A percentile compares a stretch with the other conserved stretches of the same genome.
These are phyloP conservation scores for Spilogale gracilis DNA, from an alignment of 2,113 vertebrate species.

Conservation along the genomic window DNA sequence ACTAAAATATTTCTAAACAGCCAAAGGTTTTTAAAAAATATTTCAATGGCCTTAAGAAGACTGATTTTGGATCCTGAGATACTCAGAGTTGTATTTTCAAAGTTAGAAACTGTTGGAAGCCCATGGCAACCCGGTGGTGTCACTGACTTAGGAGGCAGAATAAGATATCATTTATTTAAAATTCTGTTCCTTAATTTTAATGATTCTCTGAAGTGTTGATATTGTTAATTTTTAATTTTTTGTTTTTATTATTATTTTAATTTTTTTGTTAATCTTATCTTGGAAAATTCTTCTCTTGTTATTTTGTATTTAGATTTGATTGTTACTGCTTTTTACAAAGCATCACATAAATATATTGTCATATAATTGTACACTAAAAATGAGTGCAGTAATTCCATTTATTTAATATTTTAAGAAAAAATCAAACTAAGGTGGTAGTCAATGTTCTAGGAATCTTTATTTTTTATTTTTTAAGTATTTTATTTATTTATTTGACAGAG, in stretches of 20 bases:
- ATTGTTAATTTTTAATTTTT: constrained; percentile 2
- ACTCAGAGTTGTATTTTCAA: neutral
- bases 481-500: too few species aligned
- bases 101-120: neutral
- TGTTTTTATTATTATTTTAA: too few species aligned
- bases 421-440: neutral
- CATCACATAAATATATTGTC: neutral
- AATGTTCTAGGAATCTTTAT: neutral
- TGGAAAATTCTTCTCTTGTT: neutral
- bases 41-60: neutral
- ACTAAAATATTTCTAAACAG: neutral
- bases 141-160: neutral
- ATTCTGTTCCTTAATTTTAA: neutral
- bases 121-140: too few species aligned
- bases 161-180: neutral
- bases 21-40: neutral
- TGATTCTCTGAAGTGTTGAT: neutral
- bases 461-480: too few species aligned
- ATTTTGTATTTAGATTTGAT: constrained; percentile 47
- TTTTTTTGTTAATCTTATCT: neutral
- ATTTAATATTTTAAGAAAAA: neutral
- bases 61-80: neutral
- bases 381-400: neutral
- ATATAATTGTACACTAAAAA: neutral
- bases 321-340: constrained; percentile 13